Evolutionary conservation across 2,113 vertebrate species (phyloP), one percentile per base, ranked within the genome.

Genomic region (Spilogale gracilis): DNA sequence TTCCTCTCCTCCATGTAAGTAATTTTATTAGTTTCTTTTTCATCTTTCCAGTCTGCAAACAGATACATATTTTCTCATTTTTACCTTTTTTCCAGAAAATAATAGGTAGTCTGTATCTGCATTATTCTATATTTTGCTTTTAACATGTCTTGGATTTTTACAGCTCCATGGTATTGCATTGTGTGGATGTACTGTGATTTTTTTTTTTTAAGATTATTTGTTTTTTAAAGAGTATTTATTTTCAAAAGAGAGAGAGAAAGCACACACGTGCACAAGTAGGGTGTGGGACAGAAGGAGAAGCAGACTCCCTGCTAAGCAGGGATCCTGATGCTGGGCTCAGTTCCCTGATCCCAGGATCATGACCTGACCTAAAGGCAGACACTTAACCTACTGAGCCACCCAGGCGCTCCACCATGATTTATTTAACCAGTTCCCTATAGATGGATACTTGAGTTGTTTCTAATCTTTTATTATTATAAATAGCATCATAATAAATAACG

Each of bases 391-490:
- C 17, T 18, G 17, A 69, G 32, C 67, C 67, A 69, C 32, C 67
- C 32, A n/a, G 3, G 32, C 3, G 16, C 67, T 3, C 16, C 32
- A 69, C 32, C 2, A 4, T 93, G 60, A 82, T 85, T 89, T 58
- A 60, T 27, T 65, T 85, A 63, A 45, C 48, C 45, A 74, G 21
- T 65, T 9, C 9, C 27, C 8, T 87, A 17, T 76, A 88, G 82
- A n/a, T 87, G 20, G 54, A 58, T 69, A 73, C 52, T 94, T 60
- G 43, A 84, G 27, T 81, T 74, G 21, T 52, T 82, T 85, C 10
- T 84, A 69, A 30, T 83, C 50, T 83, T 95, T 67, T 80, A 27
- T 93, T 79, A 38, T 81, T 95, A 17, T 65, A 96, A 95, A 80
- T 91, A 91, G 50, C 85, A 67, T 11, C 50, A 82, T 16, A 79